Evolutionary conservation across 2,888 invertebrate species (phyloP).

Genomic region (Pegoplata infirma): DNA sequence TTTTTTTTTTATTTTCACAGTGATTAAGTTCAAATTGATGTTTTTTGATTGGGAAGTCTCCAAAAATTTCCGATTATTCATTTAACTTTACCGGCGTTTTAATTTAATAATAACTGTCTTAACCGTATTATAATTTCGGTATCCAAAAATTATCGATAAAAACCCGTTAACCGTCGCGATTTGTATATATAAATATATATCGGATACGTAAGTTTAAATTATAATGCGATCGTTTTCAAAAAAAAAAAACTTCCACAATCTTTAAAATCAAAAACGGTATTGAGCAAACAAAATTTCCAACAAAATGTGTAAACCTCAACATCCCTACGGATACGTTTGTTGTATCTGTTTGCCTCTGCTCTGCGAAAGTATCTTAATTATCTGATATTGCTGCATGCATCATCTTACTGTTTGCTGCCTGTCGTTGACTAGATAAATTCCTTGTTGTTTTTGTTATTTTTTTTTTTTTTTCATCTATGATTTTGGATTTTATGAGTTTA

Average conservation of each 20-base stretch:
- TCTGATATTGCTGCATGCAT: constrained; percentile 47
- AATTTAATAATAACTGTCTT: too few relatives aligned
- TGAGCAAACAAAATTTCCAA: constrained; percentile 28
- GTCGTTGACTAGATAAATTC: constrained; percentile 44
- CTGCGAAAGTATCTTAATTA: constrained; percentile 44
- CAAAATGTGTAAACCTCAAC: constrained; percentile 36
- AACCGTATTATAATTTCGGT: too few relatives aligned
- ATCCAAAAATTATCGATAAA: background rate
- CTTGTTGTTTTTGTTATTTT: constrained; percentile 29
- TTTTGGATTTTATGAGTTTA: constrained; percentile 34
- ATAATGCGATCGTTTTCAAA: background rate
- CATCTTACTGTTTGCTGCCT: background rate
- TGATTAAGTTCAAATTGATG: too few relatives aligned
- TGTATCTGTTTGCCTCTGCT: constrained; percentile 10
- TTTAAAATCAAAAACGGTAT: constrained; percentile 50
- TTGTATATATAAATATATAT: background rate
- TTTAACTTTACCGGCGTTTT: too few relatives aligned
- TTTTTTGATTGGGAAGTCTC: too few relatives aligned
- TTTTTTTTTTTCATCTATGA: constrained; percentile 7
- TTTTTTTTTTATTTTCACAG: too few relatives aligned
- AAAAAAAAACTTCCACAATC: constrained; percentile 40
- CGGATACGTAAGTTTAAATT: background rate
- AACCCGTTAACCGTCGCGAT: background rate
- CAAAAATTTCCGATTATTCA: too few relatives aligned
- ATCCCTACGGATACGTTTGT: constrained; percentile 20